Conservation (phyloP, 2,797 vertebrate genomes). For the Thaleichthys pacificus region DNA sequence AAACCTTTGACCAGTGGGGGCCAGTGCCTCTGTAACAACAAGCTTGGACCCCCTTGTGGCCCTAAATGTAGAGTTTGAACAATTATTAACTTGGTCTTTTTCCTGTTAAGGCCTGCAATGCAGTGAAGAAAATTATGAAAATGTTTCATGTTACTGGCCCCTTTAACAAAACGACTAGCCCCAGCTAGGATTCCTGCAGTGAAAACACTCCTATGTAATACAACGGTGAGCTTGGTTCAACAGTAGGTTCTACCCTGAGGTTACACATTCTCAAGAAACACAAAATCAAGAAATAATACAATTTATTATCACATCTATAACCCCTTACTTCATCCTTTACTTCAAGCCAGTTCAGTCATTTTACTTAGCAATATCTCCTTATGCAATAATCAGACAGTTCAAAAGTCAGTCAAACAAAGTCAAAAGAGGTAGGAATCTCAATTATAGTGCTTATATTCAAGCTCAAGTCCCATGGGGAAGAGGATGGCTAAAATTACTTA, state of each 20-base stretch:
- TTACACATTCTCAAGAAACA: neutral
- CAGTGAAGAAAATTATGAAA: neutral
- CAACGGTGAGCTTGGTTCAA: too few relatives aligned
- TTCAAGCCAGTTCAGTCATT: slow-evolving; percentile 10
- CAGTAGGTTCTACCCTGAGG: too few relatives aligned
- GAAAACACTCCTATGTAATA: neutral
- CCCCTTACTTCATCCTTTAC: slow-evolving; percentile 22
- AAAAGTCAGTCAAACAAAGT: too few relatives aligned
- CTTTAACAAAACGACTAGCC: neutral
- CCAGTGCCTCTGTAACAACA: neutral
- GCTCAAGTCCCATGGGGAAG: neutral
- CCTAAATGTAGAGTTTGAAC: too few relatives aligned
- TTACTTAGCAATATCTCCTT: neutral
- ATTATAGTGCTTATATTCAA: slow-evolving; percentile 22
- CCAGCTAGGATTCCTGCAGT: too few relatives aligned
- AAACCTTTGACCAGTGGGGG: slow-evolving; percentile 39
- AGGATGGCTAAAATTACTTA: neutral
- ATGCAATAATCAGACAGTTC: too few relatives aligned
- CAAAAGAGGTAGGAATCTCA: neutral
- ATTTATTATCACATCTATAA: slow-evolving; percentile 41
- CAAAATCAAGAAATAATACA: neutral
- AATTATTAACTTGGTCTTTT: too few relatives aligned
- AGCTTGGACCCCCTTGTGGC: too few relatives aligned
- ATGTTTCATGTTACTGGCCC: neutral
- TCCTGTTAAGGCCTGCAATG: too few relatives aligned